These are phyloP conservation scores for Todus mexicanus DNA, from an alignment of 2,797 vertebrate species.

Conservation along the genomic window DNA sequence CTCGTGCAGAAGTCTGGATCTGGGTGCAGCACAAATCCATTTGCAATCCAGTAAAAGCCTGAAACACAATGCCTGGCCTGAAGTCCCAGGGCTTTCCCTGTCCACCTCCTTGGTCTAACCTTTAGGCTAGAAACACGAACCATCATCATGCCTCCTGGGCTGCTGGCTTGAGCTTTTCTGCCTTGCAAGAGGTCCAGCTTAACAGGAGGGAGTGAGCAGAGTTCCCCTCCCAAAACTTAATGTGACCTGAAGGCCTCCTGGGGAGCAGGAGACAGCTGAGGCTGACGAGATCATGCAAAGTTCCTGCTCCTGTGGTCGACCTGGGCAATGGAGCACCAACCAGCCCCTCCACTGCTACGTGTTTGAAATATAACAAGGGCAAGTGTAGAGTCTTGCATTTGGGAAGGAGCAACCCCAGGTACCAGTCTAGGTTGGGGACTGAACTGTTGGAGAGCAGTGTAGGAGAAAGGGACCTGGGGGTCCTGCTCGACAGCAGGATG, in stretches of 20 bases:
- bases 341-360: accelerated
- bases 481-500: too few species aligned
- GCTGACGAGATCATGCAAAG: accelerated
- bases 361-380: too few species aligned
- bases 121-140: accelerated
- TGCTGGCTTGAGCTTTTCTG: not conserved
- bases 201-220: not conserved
- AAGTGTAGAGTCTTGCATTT: too few species aligned
- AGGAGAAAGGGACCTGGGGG: too few species aligned
- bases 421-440: too few species aligned
- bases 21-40: accelerated
- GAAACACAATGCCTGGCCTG: not conserved
- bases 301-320: accelerated
- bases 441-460: too few species aligned
- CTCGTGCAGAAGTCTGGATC: not conserved
- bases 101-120: not conserved
- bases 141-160: accelerated
- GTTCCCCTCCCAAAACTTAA: not conserved
- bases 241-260: not conserved
- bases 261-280: not conserved
- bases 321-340: accelerated
- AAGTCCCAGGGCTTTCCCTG: not conserved
- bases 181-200: not conserved
- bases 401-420: too few species aligned
- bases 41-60: not conserved